Evolutionary conservation across 2,113 vertebrate genomes (phyloP).

Genomic region (Zosterops japonicus): DNA sequence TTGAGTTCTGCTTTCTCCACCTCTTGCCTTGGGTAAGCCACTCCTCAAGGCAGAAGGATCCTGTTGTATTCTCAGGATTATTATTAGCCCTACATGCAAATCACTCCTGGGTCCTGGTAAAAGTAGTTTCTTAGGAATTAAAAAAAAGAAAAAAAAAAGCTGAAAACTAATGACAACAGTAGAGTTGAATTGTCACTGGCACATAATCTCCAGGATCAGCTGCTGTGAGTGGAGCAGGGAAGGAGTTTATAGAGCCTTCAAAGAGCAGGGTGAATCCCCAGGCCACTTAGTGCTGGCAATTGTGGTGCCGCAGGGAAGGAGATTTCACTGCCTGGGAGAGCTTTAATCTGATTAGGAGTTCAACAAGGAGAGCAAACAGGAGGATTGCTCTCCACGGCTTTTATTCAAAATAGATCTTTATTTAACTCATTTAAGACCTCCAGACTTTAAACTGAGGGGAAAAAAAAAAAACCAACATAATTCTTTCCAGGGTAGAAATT

Average conservation of each 20-base stretch:
- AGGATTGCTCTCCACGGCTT: background rate
- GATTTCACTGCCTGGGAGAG: background rate
- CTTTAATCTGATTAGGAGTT: constrained; percentile 19
- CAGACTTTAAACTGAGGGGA: background rate
- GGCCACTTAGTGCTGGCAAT: background rate
- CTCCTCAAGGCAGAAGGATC: background rate
- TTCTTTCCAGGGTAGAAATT: background rate
- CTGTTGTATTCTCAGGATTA: background rate
- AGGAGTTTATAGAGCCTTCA: background rate
- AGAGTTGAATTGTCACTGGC: constrained; percentile 3
- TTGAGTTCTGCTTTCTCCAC: background rate
- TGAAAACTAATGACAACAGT: background rate
- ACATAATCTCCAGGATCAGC: constrained; percentile 32
- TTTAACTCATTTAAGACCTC: background rate
- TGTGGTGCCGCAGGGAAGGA: background rate
- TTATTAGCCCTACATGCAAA: background rate
- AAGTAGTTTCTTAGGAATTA: background rate
- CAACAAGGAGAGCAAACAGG: background rate
- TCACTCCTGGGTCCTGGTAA: background rate
- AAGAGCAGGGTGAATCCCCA: background rate
- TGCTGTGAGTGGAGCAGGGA: background rate
- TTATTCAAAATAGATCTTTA: background rate
- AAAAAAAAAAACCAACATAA: background rate
- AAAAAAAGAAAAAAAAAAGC: background rate
- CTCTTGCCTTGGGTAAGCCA: background rate